A percentile compares a stretch with the other conserved stretches of the same genome.
Conservation (phyloP, 2,888 invertebrate species). For the Lamproptera curius region DNA sequence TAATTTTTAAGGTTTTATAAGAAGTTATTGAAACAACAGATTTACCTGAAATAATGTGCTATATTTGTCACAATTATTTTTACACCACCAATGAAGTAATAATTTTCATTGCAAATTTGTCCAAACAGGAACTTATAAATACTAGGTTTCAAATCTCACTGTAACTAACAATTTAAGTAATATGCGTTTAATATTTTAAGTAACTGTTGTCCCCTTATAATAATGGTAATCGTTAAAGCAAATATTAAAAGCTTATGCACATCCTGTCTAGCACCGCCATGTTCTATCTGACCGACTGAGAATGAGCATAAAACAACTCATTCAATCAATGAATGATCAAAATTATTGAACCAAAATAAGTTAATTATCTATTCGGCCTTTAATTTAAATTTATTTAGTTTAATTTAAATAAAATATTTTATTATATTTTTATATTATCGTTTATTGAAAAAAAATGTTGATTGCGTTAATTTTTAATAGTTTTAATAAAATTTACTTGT, state of each 20-base stretch:
- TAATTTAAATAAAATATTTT: too few relatives aligned
- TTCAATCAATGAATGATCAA: slow-evolving; percentile 33
- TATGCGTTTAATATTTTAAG: slow-evolving; percentile 21
- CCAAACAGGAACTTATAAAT: slow-evolving; percentile 35
- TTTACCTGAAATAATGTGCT: slow-evolving; percentile 66
- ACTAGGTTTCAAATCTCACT: slow-evolving; percentile 36
- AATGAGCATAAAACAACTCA: slow-evolving; percentile 22
- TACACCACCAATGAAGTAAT: slow-evolving; percentile 73
- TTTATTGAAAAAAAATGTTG: too few relatives aligned
- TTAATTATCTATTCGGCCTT: neutral
- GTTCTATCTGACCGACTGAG: slow-evolving; percentile 56
- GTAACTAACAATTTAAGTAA: slow-evolving; percentile 28
- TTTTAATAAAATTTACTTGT: too few relatives aligned
- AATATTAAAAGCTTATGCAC: slow-evolving; percentile 69
- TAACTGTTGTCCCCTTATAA: slow-evolving; percentile 36
- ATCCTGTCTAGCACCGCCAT: slow-evolving; percentile 76
- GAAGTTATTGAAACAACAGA: slow-evolving; percentile 45
- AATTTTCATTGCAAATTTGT: slow-evolving; percentile 71
- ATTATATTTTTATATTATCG: too few relatives aligned
- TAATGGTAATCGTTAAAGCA: slow-evolving; percentile 55
- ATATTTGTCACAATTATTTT: slow-evolving; percentile 76
- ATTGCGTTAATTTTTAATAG: too few relatives aligned
- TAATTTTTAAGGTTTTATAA: slow-evolving; percentile 18
- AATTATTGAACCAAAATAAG: slow-evolving; percentile 20
- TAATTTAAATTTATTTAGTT: slow-evolving; percentile 11